Evolutionary conservation across 2,113 vertebrate species (phyloP), one percentile per base, ranked within the genome.

Genomic region (Melanotaenia duboulayi): DNA sequence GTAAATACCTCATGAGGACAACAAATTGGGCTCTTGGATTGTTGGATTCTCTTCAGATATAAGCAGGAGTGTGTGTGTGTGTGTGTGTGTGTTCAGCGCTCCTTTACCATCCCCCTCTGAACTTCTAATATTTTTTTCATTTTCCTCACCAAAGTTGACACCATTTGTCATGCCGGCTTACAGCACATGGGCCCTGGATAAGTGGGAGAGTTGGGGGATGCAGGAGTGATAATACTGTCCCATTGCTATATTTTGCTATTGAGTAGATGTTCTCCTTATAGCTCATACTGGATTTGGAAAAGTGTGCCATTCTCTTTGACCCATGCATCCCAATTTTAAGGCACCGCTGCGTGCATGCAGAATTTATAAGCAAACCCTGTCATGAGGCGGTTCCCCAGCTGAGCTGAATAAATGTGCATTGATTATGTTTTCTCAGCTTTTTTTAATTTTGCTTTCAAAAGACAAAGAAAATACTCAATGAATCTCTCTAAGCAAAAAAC

Each of bases 131-230:
- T 82, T 80, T 73, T 81, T 66, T 75, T 20, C 13, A 70, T 86
- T 85, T 85, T 86, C 44, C 65, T 83, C 55, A 71, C 62, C 49
- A 68, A 25, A 48, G 86, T 83, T 90, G 77, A 81, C 82, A 77
- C 87, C 87, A 86, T 92, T 92, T 81, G 81, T 93, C 90, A 89
- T 85, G 88, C 80, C 20, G 65, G 82, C 82, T 91, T 90, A 90
- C 37, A 86, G 25, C 72, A 69, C 76, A 42, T 57, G 20, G 62
- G 54, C 70, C 80, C 64, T 79, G 70, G 78, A 89, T 75, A 80
- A 69, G 58, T 51, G 52, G 62, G 49, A 6, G 25, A 48, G 51
- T 39, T 1, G 16, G 40, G 14, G 23, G 78, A 22, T 49, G 50
- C 35, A 55, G 44, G 68, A 56, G 40, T 82, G 54, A 65, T 82